A percentile compares a stretch with the other conserved stretches of the same genome.
These are phyloP conservation scores for Hirundichthys speculiger DNA, from an alignment of 2,113 vertebrate genomes.

Conservation along the genomic window DNA sequence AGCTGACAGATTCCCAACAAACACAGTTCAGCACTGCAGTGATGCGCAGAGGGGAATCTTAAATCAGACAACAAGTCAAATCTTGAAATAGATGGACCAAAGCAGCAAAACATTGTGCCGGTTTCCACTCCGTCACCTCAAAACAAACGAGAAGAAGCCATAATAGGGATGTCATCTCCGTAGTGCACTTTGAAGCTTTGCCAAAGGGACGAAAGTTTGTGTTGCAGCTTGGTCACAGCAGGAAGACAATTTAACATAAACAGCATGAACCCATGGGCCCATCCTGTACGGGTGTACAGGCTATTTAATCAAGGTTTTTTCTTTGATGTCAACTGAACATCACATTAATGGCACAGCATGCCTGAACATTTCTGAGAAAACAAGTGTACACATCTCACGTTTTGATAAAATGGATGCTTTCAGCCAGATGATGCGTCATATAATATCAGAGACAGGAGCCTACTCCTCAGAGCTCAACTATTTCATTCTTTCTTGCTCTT, in stretches of 20 bases:
- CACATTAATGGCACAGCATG: conserved; percentile 15
- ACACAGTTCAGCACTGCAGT: conserved; percentile 29
- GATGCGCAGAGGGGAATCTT: conserved; percentile 39
- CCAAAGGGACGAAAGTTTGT: conserved; percentile 40
- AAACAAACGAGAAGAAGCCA: conserved; percentile 25
- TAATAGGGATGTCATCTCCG: conserved; percentile 23
- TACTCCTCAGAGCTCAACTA: conserved; percentile 10
- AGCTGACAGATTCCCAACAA: conserved; percentile 47
- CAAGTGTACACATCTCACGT: conserved; percentile 1
- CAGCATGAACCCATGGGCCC: conserved; percentile 10
- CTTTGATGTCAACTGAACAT: conserved; percentile 8
- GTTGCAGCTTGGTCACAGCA: conserved; percentile 17
- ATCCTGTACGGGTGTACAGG: not conserved
- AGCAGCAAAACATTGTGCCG: conserved; percentile 25
- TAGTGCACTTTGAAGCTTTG: conserved; percentile 5
- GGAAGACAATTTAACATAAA: conserved; percentile 38
- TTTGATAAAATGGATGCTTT: conserved; percentile 15
- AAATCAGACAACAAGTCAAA: conserved; percentile 52
- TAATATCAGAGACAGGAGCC: conserved; percentile 18
- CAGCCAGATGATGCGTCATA: conserved; percentile 12
- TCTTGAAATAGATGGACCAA: conserved; percentile 44
- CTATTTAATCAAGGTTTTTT: not conserved
- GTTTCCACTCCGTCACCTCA: conserved; percentile 40
- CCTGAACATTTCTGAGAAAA: conserved; percentile 32
- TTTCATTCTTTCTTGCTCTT: conserved; percentile 20